Conservation (phyloP, 2,888 invertebrate genomes). For the Polylopha cassiicola region DNA sequence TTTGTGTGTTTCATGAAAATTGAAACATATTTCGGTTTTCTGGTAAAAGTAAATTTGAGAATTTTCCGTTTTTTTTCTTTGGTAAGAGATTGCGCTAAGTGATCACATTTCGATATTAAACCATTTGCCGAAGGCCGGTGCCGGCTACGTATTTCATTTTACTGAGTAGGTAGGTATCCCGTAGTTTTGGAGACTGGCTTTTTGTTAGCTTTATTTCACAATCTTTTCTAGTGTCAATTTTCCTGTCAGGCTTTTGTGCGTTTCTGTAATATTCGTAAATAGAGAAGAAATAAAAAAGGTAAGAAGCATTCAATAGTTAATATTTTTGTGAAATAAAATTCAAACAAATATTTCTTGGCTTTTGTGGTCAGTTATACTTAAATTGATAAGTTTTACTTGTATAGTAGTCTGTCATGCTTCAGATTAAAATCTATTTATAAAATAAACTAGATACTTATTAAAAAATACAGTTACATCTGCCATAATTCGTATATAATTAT, state of each 20-base stretch:
- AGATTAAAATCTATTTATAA: too few species aligned
- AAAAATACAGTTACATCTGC: too few species aligned
- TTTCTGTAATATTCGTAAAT: conserved; percentile 8
- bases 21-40: conserved; percentile 68
- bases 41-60: conserved; percentile 65
- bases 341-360: too few species aligned
- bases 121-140: conserved; percentile 75
- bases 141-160: conserved; percentile 76
- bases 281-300: neutral
- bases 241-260: conserved; percentile 39
- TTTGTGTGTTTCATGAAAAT: conserved; percentile 61
- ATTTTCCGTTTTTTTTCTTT: conserved; percentile 67
- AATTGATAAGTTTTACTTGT: too few species aligned
- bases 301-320: too few species aligned
- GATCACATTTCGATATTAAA: conserved; percentile 78
- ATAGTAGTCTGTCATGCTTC: too few species aligned
- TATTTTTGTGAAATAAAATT: too few species aligned
- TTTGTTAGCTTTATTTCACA: conserved; percentile 71
- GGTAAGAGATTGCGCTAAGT: conserved; percentile 77
- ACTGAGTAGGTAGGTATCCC: conserved; percentile 68
- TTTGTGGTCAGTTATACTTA: too few species aligned
- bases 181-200: conserved; percentile 71
- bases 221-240: conserved; percentile 44
- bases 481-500: too few species aligned
- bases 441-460: too few species aligned